Evolutionary conservation across 2,888 invertebrate genomes (phyloP), one percentile per base, ranked within the genome.

Genomic region (Xylophagus ater): DNA sequence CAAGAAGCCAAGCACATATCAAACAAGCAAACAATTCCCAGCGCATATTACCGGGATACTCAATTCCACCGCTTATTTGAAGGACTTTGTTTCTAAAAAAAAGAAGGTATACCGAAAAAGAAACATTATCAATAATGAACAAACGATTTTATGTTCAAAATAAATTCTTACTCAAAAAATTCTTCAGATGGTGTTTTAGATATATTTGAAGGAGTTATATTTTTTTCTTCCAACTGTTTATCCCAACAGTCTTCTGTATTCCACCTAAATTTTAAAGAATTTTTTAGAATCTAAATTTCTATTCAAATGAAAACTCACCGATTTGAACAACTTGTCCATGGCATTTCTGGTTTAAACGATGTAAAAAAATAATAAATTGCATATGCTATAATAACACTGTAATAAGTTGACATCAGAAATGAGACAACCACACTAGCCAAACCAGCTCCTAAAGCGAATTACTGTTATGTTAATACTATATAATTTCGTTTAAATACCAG

Each of bases 341-440:
- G 92, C 54, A 89, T 80, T 49, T 81, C 78, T 30, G 82, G 74
- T 59, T 82, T 82, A 60, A 90, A 89, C 19, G 90, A 85, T 43
- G 88, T 83, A 64, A 88, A 87, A 65, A 93, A 83, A 66, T 92
- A 93, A 65, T 87, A 92, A 54, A 92, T 81, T 37, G 88, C 81
- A 75, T 93, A 93, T 44, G 88, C 86, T 65, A 93, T 90, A 62
- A 94, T 87, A 51, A 93, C 88, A 64, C 89, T 90, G 66, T 93
- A 93, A 66, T 93, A 93, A 37, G 92, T 89, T 50, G 90, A 88
- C 79, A 94, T 84, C 58, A 92, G 70, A 68, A 93, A 90, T 49
- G 93, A 92, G 62, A 93, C 86, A 60, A 92, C 81, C 47, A 93
- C 90, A 61, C 89, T 90, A 44, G 90, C 89, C 52, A 94, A 71